Conservation (phyloP, 2,888 invertebrate genomes). For the Ectemnius cavifrons region DNA sequence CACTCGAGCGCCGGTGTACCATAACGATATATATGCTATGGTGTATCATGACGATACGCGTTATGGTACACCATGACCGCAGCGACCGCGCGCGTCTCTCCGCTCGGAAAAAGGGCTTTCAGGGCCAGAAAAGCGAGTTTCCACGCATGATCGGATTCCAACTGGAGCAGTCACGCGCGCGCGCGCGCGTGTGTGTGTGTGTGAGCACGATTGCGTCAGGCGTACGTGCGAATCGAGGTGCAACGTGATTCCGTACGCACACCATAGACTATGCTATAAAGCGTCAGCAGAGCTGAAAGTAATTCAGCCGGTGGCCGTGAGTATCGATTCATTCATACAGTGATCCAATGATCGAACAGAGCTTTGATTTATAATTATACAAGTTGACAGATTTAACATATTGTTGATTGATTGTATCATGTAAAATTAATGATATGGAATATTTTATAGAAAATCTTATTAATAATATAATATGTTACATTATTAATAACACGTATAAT, state of each 20-base stretch:
- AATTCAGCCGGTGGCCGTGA: no score
- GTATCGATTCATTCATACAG: no score
- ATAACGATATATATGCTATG: not conserved
- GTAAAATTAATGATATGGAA: no score
- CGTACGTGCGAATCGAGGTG: constrained; percentile 28
- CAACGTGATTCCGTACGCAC: not conserved
- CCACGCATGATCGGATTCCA: constrained; percentile 48
- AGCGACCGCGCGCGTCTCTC: not conserved
- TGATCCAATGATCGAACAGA: no score
- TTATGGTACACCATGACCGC: not conserved
- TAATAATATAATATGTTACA: no score
- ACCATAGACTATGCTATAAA: no score
- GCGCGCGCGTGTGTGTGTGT: not conserved
- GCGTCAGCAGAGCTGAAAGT: no score
- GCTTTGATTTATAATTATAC: no score
- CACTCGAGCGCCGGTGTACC: not conserved
- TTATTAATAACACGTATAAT: no score
- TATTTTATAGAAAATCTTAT: no score
- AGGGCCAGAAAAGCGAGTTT: constrained; percentile 15
- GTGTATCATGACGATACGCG: not conserved
- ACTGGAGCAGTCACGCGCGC: constrained; percentile 40
- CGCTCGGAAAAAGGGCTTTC: not conserved
- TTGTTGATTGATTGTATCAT: no score
- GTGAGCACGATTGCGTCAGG: constrained; percentile 31
- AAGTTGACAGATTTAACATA: no score